These are phyloP conservation scores for Spatula versicolor DNA, from an alignment of 2,797 vertebrate genomes.

Conservation along the genomic window DNA sequence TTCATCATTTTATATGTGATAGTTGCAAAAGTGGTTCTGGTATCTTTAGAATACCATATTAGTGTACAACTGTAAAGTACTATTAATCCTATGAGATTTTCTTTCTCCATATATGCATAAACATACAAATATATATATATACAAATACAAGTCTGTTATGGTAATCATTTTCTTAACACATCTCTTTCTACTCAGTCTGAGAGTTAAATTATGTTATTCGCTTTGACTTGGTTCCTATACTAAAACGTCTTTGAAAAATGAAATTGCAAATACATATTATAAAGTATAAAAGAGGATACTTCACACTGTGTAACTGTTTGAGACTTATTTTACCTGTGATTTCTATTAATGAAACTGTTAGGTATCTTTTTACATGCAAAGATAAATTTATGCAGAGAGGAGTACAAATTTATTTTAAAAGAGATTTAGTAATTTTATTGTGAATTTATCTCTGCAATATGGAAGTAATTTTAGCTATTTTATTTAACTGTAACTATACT, in stretches of 20 bases:
- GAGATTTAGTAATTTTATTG: background rate
- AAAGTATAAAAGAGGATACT: background rate
- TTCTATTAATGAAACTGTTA: background rate
- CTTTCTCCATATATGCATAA: too few relatives aligned
- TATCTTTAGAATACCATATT: background rate
- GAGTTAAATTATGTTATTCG: background rate
- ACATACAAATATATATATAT: too few relatives aligned
- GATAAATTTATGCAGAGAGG: background rate
- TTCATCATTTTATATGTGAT: background rate
- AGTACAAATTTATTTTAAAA: background rate
- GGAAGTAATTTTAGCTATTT: background rate
- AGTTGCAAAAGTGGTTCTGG: background rate
- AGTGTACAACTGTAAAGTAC: too few relatives aligned
- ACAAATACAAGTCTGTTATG: background rate
- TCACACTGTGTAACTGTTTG: background rate
- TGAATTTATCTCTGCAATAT: background rate
- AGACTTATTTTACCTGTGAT: background rate
- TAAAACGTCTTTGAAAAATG: background rate
- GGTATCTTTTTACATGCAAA: background rate
- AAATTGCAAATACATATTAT: background rate
- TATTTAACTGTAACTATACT: background rate
- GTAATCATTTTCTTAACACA: background rate
- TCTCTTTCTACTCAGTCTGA: background rate
- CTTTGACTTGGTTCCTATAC: background rate
- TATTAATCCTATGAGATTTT: background rate